Conservation (phyloP, 2,113 vertebrate species). For the Sander lucioperca region DNA sequence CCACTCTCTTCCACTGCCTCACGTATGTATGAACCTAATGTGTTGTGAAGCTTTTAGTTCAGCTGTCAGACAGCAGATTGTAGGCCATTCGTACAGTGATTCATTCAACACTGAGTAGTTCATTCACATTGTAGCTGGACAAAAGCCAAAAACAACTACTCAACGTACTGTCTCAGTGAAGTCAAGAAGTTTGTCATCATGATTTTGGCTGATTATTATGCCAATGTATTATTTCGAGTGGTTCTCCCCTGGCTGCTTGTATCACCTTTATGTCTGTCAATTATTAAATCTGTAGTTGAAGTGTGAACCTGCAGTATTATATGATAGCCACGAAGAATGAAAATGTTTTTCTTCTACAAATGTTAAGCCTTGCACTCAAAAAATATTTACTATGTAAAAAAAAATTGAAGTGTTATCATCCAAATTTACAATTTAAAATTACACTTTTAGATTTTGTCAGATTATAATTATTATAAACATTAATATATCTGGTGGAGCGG, state of each 20-base stretch:
- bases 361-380: neutral
- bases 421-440: neutral
- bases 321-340: neutral
- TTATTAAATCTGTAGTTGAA: neutral
- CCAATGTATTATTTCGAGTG: neutral
- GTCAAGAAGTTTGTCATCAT: neutral
- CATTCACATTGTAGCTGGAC: conserved; percentile 1
- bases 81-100: neutral
- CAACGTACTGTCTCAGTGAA: neutral
- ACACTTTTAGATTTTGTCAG: neutral
- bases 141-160: conserved; percentile 12
- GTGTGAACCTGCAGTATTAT: neutral
- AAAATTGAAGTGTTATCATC: neutral
- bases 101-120: conserved; percentile 11
- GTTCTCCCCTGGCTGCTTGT: neutral
- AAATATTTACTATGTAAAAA: neutral
- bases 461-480: neutral
- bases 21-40: neutral
- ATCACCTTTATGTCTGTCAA: neutral
- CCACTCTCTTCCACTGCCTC: neutral
- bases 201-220: neutral
- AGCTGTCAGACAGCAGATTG: conserved; percentile 7
- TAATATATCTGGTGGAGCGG: no score
- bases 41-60: conserved; percentile 4
- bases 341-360: neutral